Base-by-base conservation (phyloP, 2,113 vertebrate species). In the Lucifuga dentata region DNA sequence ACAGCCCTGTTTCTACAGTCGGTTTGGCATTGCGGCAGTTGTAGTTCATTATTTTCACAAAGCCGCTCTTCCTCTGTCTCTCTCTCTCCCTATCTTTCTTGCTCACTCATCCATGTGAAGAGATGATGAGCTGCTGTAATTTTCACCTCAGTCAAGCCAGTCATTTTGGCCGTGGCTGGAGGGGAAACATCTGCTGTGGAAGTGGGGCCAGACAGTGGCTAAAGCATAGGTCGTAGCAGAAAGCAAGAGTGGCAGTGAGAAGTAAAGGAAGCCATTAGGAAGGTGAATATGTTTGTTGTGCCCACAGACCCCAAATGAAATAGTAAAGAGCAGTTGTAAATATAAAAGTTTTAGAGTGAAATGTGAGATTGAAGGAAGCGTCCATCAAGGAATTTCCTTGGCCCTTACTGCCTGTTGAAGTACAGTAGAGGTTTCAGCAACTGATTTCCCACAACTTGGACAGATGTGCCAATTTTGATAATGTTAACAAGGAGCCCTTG, bases 61-160 rank as follows among this genome's bases (percentile, higher is more conserved):
- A 48, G 62, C 20, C 79, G 36, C 50, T 39, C 21, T 39, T 40
- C 2, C 15, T 56, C 39, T 38, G n/a, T n/a, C 33, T 63, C 36
- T 65, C 44, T 76, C 39, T 52, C 57, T 19, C 58, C 51, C 44
- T 55, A 64, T 76, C 66, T 80, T 36, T 63, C 51, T 38, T 48
- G 57, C 81, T 87, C 81, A 74, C 56, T 67, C 75, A 68, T 20
- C 63, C 78, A 17, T 71, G 60, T 70, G 68, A 87, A 21, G 52
- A 85, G 67, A 60, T 67, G 68, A 85, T 75, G 64, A 82, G 81
- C 79, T 64, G 58, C 80, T 68, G 74, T 84, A 88, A 86, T 89
- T 92, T 78, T 88, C 65, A 66, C 64, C 52, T 52, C 73, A 85
- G 79, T 78, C 68, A 78, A 74, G 57, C 74, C 62, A 86, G 68